Base-by-base conservation (phyloP, 2,888 invertebrate genomes). In the Nyleta sp. region DNA sequence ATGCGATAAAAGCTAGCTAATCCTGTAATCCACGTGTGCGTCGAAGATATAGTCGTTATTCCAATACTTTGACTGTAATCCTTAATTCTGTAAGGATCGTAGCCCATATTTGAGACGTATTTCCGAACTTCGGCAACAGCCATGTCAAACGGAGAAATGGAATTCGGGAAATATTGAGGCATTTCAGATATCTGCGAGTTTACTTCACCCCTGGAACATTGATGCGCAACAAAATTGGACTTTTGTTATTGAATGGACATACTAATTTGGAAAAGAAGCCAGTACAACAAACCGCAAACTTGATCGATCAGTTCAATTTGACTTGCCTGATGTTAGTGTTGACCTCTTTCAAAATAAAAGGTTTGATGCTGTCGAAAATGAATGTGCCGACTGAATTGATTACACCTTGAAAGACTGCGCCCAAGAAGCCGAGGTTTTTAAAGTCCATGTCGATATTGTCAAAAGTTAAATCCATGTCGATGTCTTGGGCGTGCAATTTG, bases 301-400 rank as follows among this genome's bases (percentile, higher is more conserved):
- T n/a, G n/a, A n/a, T n/a, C n/a, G n/a, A n/a, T n/a, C n/a, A n/a
- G n/a, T n/a, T n/a, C n/a, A 28, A 28, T 48, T 4, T 10, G 10
- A 48, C 80, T 83, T 81, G 88, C 90, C 88, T 84, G 0, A 96
- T 92, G 87, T 95, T 95, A 0, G 93, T 93, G 85, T 96, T 96
- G 0, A 95, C 95, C 91, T 96, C 95, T 80, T 93, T 93, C 20
- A 97, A 91, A 80, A 97, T 94, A 82, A 95, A 95, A 0, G 97
- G 97, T 87, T 97, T 97, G 84, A 97, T 95, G 8, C 95, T 95
- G 87, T 97, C 96, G 84, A 98, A 97, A 8, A 97, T 93, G 78
- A 96, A 94, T 11, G 93, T 94, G 0, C 97, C 96, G 0, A 97
- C 93, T 0, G 96, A 95, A 89, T 97, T 97, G 46, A 97, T 93